These are phyloP conservation scores for Mantis religiosa DNA, from an alignment of 2,888 invertebrate genomes.

Conservation along the genomic window DNA sequence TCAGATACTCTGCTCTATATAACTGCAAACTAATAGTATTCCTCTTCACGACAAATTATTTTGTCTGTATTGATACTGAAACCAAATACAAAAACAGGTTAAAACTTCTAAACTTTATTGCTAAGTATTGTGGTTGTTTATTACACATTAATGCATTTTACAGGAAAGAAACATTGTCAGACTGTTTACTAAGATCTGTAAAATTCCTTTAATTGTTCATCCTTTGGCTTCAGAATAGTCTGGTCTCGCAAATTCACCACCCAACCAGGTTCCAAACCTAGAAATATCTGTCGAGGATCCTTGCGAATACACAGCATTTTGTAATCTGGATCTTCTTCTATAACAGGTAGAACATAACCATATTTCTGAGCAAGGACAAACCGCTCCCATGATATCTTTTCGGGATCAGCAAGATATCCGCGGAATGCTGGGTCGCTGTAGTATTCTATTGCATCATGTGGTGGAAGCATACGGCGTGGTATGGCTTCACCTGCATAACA, in stretches of 20 bases:
- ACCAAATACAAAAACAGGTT: no score
- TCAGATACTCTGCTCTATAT: no score
- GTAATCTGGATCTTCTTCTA: conserved; percentile 70
- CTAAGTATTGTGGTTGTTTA: no score
- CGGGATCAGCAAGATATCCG: conserved; percentile 94
- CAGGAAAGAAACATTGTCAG: no score
- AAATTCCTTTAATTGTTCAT: conserved; percentile 60
- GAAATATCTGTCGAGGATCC: conserved; percentile 91
- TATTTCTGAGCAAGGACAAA: conserved; percentile 84
- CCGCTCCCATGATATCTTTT: conserved; percentile 73
- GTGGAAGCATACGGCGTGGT: conserved; percentile 86
- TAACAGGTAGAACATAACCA: conserved; percentile 79
- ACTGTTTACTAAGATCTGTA: conserved; percentile 51
- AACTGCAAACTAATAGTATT: no score
- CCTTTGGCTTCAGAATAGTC: conserved; percentile 82
- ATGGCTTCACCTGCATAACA: conserved; percentile 66
- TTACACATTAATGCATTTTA: not conserved
- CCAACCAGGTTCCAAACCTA: conserved; percentile 93
- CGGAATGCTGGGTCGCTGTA: conserved; percentile 80
- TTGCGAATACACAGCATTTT: conserved; percentile 73
- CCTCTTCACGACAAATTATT: no score
- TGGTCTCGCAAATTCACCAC: conserved; percentile 83
- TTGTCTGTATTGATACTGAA: no score
- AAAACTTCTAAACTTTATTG: no score
- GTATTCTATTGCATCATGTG: conserved; percentile 85